Base-by-base conservation (phyloP, 2,797 vertebrate genomes). In the Lagodon rhomboides region DNA sequence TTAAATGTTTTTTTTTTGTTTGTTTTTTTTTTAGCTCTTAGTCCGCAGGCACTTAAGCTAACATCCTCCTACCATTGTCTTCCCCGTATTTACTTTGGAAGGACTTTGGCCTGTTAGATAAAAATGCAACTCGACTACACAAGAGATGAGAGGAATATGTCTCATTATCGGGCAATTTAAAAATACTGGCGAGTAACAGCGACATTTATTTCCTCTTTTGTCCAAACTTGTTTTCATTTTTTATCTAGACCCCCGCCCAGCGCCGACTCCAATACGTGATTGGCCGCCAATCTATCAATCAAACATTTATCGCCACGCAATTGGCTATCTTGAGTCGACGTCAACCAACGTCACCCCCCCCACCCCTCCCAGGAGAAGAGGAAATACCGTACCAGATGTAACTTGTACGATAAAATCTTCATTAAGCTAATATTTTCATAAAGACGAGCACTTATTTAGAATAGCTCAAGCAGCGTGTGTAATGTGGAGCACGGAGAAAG, bases 151-250 rank as follows among this genome's bases (percentile, higher is more conserved):
- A 23, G 3, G 4, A 6, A 51, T 7, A 4, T 8, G 11, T 20
- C 0, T 0, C 0, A 8, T 47, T 27, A 6, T 18, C 3, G 11
- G 3, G 11, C 4, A 2, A 27, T 12, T 15, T 22, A 12, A 27
- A 25, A 47, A 62, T 1, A 51, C 1, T 10, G 1, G 4, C 4
- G 25, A 46, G 60, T 13, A 58, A 66, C 70, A 53, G 0, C 53
- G 25, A 54, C 61, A 86, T 90, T 80, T 68, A 74, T 79, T 82
- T 54, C 27, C 43, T 46, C 68, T 84, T 90, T 92, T 91, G 79
- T 90, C 77, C 77, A 60, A 92, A 93, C 80, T 95, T 96, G 94
- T 96, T 95, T 95, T 96, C 82, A 89, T 94, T 91, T 91, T 34
- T 85, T 38, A 18, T 13, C 51, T 49, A 69, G 68, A 79, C 49